Base-by-base conservation (phyloP, 2,888 invertebrate genomes). In the Gisinianus flammeolus region DNA sequence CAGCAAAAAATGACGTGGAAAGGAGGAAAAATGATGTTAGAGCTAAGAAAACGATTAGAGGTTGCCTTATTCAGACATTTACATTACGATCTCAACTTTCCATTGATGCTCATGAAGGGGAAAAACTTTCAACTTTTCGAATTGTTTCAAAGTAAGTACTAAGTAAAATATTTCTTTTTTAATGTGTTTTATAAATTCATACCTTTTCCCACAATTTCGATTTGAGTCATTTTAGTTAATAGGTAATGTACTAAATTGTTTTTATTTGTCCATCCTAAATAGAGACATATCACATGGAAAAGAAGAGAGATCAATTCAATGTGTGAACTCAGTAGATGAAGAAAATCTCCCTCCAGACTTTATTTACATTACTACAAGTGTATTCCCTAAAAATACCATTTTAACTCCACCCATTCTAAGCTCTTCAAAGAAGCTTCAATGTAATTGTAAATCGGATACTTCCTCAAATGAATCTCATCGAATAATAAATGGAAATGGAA, bases 221-320 rank as follows among this genome's bases (percentile, higher is more conserved):
- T 22, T 56, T 12, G 6, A 10, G 56, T 56, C 56, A 56, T 56
- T 56, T 56, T 56, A 5, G 4, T n/a, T 56, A 12, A n/a, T 8
- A 12, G 4, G 4, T 56, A 12, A 12, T 19, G 56, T 56, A 56
- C n/a, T n/a, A 12, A n/a, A 56, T 28, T 64, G 28, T 64, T 5
- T 64, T 10, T 64, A 24, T 24, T 71, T 71, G 10, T 44, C 2
- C 12, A 35, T 35, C 12, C 30, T 68, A 12, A 10, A 19, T 28
- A 76, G 76, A n/a, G 76, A 76, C 24, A 58, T 76, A 22, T 76
- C 76, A 6, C 31, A 35, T 12, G 76, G 76, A 58, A 69, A 76
- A 24, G 76, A 76, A 28, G 31, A 70, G n/a, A 54, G 68, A 28
- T 24, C 54, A 16, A 58, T 76, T 24, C 70, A n/a, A 26, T 76